Percentiles rank a stretch among this genome's conserved stretches.
These are phyloP conservation scores for Valencia hispanica DNA, from an alignment of 2,797 vertebrate species.

Conservation along the genomic window DNA sequence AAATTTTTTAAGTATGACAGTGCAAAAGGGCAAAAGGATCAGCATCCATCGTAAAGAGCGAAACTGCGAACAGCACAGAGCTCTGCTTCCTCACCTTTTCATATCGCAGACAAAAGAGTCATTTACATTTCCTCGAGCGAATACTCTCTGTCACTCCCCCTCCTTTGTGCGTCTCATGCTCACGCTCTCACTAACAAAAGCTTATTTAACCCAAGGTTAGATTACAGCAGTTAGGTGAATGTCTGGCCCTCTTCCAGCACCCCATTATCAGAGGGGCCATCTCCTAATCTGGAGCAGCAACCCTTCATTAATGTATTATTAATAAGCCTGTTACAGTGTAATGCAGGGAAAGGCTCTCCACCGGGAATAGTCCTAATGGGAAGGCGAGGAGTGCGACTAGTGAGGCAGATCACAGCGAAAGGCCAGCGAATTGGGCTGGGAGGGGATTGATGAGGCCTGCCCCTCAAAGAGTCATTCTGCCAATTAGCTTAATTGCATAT, in stretches of 20 bases:
- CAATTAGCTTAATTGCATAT: conserved; percentile 75
- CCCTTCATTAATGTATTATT: conserved; percentile 96
- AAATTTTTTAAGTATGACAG: background rate
- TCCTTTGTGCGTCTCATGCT: conserved; percentile 4
- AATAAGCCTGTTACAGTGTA: conserved; percentile 89
- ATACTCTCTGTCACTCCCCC: conserved; percentile 27
- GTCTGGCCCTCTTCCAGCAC: conserved; percentile 87
- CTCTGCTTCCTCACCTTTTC: conserved; percentile 53
- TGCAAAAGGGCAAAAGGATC: too few species aligned
- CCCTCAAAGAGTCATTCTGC: conserved; percentile 55
- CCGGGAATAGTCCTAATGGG: conserved; percentile 86
- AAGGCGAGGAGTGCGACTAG: conserved; percentile 57
- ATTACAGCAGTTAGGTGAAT: conserved; percentile 86
- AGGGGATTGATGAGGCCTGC: conserved; percentile 48
- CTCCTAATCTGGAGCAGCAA: conserved; percentile 89
- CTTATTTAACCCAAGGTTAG: conserved; percentile 86
- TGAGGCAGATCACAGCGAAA: conserved; percentile 67
- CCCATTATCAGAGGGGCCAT: conserved; percentile 89
- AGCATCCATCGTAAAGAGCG: conserved; percentile 30
- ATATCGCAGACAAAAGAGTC: conserved; percentile 76
- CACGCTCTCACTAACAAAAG: conserved; percentile 71
- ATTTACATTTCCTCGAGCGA: conserved; percentile 79
- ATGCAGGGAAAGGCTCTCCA: conserved; percentile 83
- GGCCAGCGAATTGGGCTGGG: conserved; percentile 51
- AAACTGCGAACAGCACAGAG: conserved; percentile 36